phyloP scores from a whole-genome alignment of 2,797 vertebrate genomes.

The Dipus sagitta region DNA sequence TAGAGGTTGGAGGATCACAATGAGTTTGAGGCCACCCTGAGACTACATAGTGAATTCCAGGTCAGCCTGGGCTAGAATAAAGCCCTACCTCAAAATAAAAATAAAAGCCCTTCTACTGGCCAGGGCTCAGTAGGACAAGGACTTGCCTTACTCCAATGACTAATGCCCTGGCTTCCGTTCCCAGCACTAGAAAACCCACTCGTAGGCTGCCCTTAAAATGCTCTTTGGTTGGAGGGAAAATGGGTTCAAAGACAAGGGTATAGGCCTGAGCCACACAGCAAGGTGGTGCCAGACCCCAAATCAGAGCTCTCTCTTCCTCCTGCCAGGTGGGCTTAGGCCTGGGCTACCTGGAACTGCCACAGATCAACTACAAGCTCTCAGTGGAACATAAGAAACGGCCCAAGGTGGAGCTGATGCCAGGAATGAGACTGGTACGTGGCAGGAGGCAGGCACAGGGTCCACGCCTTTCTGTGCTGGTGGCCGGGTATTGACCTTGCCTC shows the following conservation, averaged over 20 bases:
- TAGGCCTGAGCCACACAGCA: neutral
- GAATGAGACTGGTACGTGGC: constrained; percentile 93
- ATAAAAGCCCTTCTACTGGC: neutral
- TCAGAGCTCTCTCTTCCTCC: neutral
- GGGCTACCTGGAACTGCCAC: constrained; percentile 98
- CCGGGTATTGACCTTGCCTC: neutral
- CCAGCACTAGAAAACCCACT: neutral
- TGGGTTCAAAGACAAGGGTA: neutral
- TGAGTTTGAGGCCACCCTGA: too few species aligned
- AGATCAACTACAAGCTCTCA: constrained; percentile 98
- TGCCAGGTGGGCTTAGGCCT: constrained; percentile 95
- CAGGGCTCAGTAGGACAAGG: neutral
- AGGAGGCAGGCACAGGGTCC: rapidly evolving
- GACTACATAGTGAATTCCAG: too few species aligned
- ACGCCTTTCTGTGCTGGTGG: rapidly evolving
- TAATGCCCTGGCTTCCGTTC: neutral
- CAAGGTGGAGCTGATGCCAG: constrained; percentile 94
- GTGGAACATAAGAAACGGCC: constrained; percentile 97
- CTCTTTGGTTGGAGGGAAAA: neutral
- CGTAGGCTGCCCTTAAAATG: neutral
- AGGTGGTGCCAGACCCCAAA: neutral
- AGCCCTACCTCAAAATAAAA: too few species aligned
- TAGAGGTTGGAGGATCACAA: too few species aligned
- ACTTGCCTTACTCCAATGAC: too few species aligned
- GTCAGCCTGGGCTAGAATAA: too few species aligned